Percentiles rank a stretch among this genome's conserved stretches.
Conservation (phyloP, 1,140 invertebrate species). For the Brachionus rubens region DNA sequence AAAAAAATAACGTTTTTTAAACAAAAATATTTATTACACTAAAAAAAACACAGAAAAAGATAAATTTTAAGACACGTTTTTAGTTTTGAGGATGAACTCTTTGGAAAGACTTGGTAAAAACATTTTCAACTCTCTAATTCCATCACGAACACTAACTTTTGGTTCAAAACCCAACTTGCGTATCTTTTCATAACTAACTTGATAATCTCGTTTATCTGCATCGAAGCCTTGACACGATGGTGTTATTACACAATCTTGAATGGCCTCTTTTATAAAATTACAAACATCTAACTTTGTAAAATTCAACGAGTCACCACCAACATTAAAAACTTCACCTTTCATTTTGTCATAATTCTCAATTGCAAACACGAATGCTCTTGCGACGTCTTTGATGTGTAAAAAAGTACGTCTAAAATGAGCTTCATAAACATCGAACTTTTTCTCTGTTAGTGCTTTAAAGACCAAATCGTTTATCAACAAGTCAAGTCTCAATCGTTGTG, state of each 20-base stretch:
- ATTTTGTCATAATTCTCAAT: slow-evolving; percentile 50
- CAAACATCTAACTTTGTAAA: slow-evolving; percentile 50
- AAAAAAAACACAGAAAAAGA: too few species aligned
- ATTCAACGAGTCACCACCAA: slow-evolving; percentile 52
- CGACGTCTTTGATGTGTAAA: slow-evolving; percentile 52
- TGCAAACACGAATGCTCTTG: slow-evolving; percentile 50
- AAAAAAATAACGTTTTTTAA: too few species aligned
- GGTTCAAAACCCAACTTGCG: slow-evolving; percentile 50
- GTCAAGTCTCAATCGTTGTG: slow-evolving; percentile 51
- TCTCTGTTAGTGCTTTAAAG: slow-evolving; percentile 47
- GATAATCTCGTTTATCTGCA: slow-evolving; percentile 49
- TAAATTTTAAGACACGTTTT: too few species aligned
- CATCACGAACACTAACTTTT: slow-evolving; percentile 49
- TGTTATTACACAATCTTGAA: slow-evolving; percentile 47
- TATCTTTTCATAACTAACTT: slow-evolving; percentile 52
- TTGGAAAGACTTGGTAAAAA: slow-evolving; percentile 50
- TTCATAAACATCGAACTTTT: slow-evolving; percentile 50
- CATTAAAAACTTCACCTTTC: slow-evolving; percentile 50
- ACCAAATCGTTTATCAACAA: slow-evolving; percentile 51
- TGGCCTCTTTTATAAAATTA: slow-evolving; percentile 46
- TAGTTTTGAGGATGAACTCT: slow-evolving; percentile 48
- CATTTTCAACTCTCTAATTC: slow-evolving; percentile 50
- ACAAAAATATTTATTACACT: too few species aligned
- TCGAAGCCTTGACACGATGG: not conserved
- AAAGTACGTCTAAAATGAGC: slow-evolving; percentile 50